Evolutionary conservation across 2,888 invertebrate genomes (phyloP), one percentile per base, ranked within the genome.

Genomic region (Noctua janthe): DNA sequence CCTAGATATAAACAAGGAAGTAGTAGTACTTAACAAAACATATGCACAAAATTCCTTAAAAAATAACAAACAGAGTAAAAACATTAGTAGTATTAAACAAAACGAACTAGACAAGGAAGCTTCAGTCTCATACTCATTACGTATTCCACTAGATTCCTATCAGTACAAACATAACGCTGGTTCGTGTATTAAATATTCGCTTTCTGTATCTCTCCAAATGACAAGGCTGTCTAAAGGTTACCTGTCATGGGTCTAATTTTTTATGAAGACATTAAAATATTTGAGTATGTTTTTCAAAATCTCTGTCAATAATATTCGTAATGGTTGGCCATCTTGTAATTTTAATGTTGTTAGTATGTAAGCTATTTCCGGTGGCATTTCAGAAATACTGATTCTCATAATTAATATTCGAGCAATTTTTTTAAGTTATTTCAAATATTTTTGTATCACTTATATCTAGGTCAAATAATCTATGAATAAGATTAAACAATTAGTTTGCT

Each of bases 161-260:
- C 90, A 82, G 71, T 71, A 71, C 73, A 80, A 86, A 87, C 84
- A 80, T 82, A 86, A 85, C 71, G 82, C 78, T 87, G 74, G 83
- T 89, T 90, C 88, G 82, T 90, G 87, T 89, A 85, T 78, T 81
- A 76, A 86, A 88, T 83, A 82, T 89, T 89, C 87, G 88, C 91
- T 91, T 91, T 91, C 90, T 86, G 88, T 88, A 80, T 90, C 85
- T 89, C 82, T 87, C 82, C 75, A 91, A 92, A 92, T 92, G 88
- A 92, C 92, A 93, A 94, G 93, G 92, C 87, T 89, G 71, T 66
- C 51, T 81, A 91, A 91, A 92, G 92, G 91, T 92, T 88, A 91
- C 74, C 86, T 89, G 90, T 89, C 90, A 84, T 87, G 80, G 69
- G 81, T 84, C 81, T 76, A 83, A 84, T 82, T 64, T 64, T 29